These are phyloP conservation scores for Euschistus heros DNA, from an alignment of 1,140 invertebrate genomes.

Conservation along the genomic window DNA sequence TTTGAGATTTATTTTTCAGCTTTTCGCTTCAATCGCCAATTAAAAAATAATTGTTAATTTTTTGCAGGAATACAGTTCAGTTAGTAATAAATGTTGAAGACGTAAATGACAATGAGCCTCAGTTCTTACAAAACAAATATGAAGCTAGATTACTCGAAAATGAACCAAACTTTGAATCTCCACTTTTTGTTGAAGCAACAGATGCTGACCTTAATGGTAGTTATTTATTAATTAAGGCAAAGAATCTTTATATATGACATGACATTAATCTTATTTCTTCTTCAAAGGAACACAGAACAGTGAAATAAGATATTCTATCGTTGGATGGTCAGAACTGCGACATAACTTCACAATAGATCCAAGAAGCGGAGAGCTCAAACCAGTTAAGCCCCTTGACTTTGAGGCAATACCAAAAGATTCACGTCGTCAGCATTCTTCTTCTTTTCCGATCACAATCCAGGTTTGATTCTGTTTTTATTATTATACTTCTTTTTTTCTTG, in stretches of 20 bases:
- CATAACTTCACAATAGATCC: slow-evolving; percentile 74
- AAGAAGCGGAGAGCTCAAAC: slow-evolving; percentile 56
- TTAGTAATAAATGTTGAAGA: slow-evolving; percentile 76
- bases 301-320: slow-evolving; percentile 68
- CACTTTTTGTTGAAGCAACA: slow-evolving; percentile 64
- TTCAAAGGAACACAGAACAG: slow-evolving; percentile 68
- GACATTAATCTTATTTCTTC: neutral
- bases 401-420: slow-evolving; percentile 38
- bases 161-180: slow-evolving; percentile 60
- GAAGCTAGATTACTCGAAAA: slow-evolving; percentile 77
- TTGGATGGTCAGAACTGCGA: slow-evolving; percentile 54
- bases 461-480: slow-evolving; percentile 33
- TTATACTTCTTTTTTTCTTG: neutral
- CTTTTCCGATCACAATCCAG: slow-evolving; percentile 41
- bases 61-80: slow-evolving; percentile 63
- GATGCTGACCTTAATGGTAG: slow-evolving; percentile 77
- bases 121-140: slow-evolving; percentile 71
- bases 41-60: neutral
- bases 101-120: slow-evolving; percentile 76
- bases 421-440: slow-evolving; percentile 19
- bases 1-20: too few species aligned
- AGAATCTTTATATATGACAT: too few species aligned
- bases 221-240: neutral
- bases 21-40: neutral
- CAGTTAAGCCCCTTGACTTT: slow-evolving; percentile 62